Base-by-base conservation (phyloP, 2,113 vertebrate species). In the Sebastes schlegelii region DNA sequence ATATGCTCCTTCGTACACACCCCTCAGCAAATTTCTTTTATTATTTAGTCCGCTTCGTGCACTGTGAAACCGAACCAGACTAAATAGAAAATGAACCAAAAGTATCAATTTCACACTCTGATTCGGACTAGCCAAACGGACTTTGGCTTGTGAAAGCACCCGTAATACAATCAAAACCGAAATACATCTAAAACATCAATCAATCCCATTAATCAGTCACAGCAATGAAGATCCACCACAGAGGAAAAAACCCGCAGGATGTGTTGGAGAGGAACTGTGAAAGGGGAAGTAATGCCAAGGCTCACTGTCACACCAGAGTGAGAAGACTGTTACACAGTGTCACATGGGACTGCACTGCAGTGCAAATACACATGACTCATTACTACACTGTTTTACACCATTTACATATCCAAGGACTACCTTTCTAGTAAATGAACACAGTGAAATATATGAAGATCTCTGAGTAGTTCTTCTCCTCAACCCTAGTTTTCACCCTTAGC, bases 241-340 rank as follows among this genome's bases (percentile, higher is more conserved):
- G 11, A 21, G 7, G 34, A 74, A 52, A 16, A 40, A 16, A 34
- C 17, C 8, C 1, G 4, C 52, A 46, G 0, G 1, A 72, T 45
- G 48, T 13, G 34, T 78, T 57, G 16, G 10, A 65, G 70, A 84
- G 84, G 91, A 92, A 79, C 55, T 80, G 11, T 51, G n/a, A 91
- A 88, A 86, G 43, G 72, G 88, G 94, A 95, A 95, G 89, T 87
- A 45, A 75, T 49, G 45, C 40, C 1, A 58, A 72, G 69, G 61
- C 82, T 92, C 88, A 93, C 0, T 43, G 83, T 94, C 93, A 95
- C 88, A 91, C 86, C 82, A 78, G 12, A 82, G 54, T 93, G 91
- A 92, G 76, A 88, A 82, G 74, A 84, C 82, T 46, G 68, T 72
- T 57, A 64, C 74, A 77, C 64, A 49, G 52, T 4, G 79, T 85